Base-by-base conservation (phyloP, 2,888 invertebrate species). In the Lasioglossum oenotherae region DNA sequence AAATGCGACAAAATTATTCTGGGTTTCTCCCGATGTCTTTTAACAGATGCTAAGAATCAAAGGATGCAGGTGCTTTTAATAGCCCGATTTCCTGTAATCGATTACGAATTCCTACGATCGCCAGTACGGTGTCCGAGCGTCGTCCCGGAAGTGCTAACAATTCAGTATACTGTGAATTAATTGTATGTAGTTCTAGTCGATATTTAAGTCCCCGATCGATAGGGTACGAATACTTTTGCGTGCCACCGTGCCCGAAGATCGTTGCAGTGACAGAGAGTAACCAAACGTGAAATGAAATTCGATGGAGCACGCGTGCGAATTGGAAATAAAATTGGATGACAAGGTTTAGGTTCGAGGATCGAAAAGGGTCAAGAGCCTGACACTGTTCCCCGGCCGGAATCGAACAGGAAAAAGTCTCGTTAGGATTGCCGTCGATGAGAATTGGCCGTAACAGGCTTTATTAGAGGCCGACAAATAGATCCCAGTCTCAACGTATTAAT, bases 401-500 rank as follows among this genome's bases (percentile, higher is more conserved):
- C 53, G 53, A 53, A 60, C 35, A 41, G 38, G 71, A 71, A 71
- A 71, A 71, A 69, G 79, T 79, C 71, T 46, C 64, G 85, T 74
- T 75, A 69, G 73, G 64, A 74, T 75, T 84, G 64, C 60, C 69
- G 69, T 67, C 88, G 78, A 90, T 88, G 81, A 82, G 84, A 86
- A 90, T 87, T 85, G 83, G 69, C 78, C 73, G 76, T 80, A 86
- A 89, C 75, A 81, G 79, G 80, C 81, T 82, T 82, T 80, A 84
- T 82, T 85, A 82, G 69, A 57, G 83, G 49, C 80, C 81, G 85
- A 67, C 84, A 81, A 89, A 80, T 85, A 80, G 83, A 82, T 79
- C 69, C 69, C 82, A 80, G 80, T 38, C 86, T 46, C 73, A 73
- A 79, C 85, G 87, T 87, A 89, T 90, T 90, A 90, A 89, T 87